These are phyloP conservation scores for Ypsolopha scabrella DNA, from an alignment of 2,888 invertebrate species.

Conservation along the genomic window DNA sequence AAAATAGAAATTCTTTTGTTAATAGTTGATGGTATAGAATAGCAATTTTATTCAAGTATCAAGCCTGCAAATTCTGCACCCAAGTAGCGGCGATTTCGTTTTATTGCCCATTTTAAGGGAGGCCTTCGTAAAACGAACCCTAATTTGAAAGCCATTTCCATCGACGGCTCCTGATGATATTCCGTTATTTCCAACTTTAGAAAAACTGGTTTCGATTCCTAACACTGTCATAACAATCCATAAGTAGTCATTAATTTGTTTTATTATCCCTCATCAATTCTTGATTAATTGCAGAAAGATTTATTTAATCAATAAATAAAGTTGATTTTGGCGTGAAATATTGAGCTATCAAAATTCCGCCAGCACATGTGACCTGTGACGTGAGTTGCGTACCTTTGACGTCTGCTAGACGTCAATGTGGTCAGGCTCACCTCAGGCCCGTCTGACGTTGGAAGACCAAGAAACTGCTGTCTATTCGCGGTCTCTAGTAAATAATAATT, in stretches of 20 bases:
- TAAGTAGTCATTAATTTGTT: not conserved
- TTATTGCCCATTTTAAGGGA: slow-evolving; percentile 10
- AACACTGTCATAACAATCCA: no score
- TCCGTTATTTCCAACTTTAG: not conserved
- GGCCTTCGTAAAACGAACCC: slow-evolving; percentile 6
- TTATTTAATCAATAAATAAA: not conserved
- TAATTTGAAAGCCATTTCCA: slow-evolving; percentile 10
- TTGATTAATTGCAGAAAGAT: not conserved
- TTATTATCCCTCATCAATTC: not conserved
- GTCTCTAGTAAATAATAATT: slow-evolving; percentile 4
- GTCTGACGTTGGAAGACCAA: not conserved
- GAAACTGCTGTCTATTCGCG: slow-evolving; percentile 1
- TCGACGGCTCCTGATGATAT: not conserved
- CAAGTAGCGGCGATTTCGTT: slow-evolving; percentile 2
- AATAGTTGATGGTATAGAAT: not conserved
- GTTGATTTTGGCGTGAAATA: not conserved
- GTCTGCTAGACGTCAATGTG: slow-evolving; percentile 25
- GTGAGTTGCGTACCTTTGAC: slow-evolving; percentile 17
- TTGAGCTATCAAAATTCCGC: slow-evolving; percentile 12
- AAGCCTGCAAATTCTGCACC: not conserved
- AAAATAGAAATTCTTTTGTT: not conserved
- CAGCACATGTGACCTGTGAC: slow-evolving; percentile 17
- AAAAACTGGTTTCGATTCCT: not conserved
- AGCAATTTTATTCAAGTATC: not conserved
- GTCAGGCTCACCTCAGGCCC: slow-evolving; percentile 7